Percentiles rank a stretch among this genome's conserved stretches.
phyloP scores from a whole-genome alignment of 1,140 invertebrate species.

The Plutomurus gul region DNA sequence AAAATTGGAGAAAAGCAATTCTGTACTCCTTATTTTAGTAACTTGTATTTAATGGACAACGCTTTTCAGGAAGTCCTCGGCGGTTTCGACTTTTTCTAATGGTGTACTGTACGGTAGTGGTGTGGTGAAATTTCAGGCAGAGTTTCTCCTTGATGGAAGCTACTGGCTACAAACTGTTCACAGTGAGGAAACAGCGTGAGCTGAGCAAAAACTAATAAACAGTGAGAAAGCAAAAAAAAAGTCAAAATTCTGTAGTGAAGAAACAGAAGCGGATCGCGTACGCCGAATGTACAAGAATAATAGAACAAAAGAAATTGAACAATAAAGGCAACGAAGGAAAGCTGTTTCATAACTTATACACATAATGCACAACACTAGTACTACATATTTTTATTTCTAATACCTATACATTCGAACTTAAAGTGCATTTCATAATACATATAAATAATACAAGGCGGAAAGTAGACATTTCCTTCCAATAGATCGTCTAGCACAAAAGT shows the following conservation, averaged over 20 bases:
- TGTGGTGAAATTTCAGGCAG: conserved; percentile 8
- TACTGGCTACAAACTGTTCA: background rate
- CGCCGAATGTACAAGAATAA: background rate
- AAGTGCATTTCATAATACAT: too few relatives aligned
- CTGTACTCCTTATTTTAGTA: background rate
- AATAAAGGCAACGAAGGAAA: too few relatives aligned
- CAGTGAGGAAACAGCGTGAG: background rate
- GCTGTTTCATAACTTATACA: too few relatives aligned
- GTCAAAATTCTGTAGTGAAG: background rate
- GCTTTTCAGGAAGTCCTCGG: background rate
- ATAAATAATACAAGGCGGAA: too few relatives aligned
- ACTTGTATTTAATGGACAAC: conserved; percentile 7
- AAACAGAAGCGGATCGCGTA: background rate
- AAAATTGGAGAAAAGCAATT: background rate
- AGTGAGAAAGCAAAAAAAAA: background rate
- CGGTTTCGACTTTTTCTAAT: background rate
- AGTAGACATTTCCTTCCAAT: too few relatives aligned
- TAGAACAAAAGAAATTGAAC: background rate
- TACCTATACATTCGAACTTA: too few relatives aligned
- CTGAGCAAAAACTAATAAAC: background rate
- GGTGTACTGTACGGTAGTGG: background rate
- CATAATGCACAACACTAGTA: too few relatives aligned
- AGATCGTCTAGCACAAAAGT: too few relatives aligned
- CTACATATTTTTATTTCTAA: too few relatives aligned
- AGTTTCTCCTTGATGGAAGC: background rate